Evolutionary conservation across 2,888 invertebrate species (phyloP).

Genomic region (Aelia acuminata): DNA sequence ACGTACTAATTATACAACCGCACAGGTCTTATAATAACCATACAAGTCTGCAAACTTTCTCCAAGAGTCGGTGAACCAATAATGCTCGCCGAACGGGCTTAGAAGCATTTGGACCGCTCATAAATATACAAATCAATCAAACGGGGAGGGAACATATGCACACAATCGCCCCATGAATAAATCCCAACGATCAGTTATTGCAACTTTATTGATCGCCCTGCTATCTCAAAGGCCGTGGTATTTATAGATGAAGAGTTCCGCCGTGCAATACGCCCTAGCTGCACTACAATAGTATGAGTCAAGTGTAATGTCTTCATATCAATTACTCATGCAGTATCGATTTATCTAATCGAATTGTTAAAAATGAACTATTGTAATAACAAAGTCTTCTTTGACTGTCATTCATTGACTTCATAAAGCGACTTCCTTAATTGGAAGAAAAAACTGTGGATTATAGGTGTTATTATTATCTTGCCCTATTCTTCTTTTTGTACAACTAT

Average conservation of each 20-base stretch:
- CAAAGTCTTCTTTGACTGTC: too few species aligned
- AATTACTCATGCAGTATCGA: not conserved
- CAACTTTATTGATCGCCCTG: conserved; percentile 22
- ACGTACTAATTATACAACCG: too few species aligned
- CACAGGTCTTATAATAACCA: too few species aligned
- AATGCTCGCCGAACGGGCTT: not conserved
- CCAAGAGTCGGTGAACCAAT: not conserved
- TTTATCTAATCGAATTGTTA: too few species aligned
- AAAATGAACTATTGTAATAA: too few species aligned
- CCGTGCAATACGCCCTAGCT: not conserved
- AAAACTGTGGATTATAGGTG: too few species aligned
- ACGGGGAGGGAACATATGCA: not conserved
- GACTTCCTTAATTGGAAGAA: too few species aligned
- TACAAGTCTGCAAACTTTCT: not conserved
- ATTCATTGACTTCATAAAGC: too few species aligned
- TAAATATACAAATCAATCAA: conserved; percentile 7
- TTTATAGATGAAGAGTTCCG: not conserved
- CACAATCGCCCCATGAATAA: conserved; percentile 27
- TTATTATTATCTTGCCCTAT: too few species aligned
- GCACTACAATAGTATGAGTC: not conserved
- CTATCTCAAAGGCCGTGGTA: not conserved
- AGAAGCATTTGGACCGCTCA: not conserved
- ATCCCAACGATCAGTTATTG: not conserved
- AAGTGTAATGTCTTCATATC: not conserved
- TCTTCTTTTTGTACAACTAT: too few species aligned